phyloP scores from a whole-genome alignment of 1,140 invertebrate species.

The Trachymyrmex cornetzi region DNA sequence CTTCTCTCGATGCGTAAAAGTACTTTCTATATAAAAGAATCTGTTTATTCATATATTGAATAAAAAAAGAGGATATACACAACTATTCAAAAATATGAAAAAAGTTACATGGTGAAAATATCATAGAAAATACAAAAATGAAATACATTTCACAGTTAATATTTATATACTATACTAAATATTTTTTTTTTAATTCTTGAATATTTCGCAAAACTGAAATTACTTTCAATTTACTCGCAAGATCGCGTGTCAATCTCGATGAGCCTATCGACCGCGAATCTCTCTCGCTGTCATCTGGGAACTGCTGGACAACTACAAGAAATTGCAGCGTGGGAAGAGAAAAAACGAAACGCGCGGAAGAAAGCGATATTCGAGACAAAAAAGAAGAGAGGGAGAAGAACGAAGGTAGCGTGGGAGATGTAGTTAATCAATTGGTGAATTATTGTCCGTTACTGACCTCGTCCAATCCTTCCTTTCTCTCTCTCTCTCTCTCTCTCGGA shows the following conservation, averaged over 20 bases:
- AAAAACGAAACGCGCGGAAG: constrained; percentile 14
- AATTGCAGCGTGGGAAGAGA: constrained; percentile 67
- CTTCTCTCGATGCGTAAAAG: neutral
- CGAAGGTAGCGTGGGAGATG: constrained; percentile 54
- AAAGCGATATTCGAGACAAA: constrained; percentile 28
- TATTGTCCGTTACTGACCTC: constrained; percentile 80
- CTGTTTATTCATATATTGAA: neutral
- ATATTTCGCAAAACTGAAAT: neutral
- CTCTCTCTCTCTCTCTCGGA: neutral
- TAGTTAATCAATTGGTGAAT: constrained; percentile 84
- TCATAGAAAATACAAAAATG: neutral
- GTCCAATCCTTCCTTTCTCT: constrained; percentile 75
- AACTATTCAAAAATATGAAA: neutral
- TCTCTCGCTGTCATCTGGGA: neutral
- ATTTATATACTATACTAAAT: no score
- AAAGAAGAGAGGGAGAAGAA: constrained; percentile 15
- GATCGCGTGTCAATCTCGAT: constrained; percentile 20
- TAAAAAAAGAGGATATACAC: no score
- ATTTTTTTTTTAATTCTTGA: neutral
- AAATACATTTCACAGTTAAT: neutral
- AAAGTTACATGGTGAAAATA: neutral
- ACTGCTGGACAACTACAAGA: neutral
- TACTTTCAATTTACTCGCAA: constrained; percentile 23
- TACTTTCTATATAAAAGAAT: constrained; percentile 1
- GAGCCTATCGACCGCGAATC: neutral